Evolutionary conservation across 2,888 invertebrate genomes (phyloP).

Genomic region (Mythimna impura): DNA sequence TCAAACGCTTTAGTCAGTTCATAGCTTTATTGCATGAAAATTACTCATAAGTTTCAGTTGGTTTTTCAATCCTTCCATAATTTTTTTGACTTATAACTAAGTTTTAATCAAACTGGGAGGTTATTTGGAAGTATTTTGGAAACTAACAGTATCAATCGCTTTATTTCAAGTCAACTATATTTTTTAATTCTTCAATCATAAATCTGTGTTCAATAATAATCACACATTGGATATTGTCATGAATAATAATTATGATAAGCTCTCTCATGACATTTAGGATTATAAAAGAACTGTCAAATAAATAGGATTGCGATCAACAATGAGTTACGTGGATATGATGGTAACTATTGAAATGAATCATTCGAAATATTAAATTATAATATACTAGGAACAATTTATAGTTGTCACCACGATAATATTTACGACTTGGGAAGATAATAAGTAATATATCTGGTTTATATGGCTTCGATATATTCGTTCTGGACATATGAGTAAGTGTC

Average conservation of each 20-base stretch:
- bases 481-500: slow-evolving; percentile 24
- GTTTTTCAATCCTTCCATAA: not conserved
- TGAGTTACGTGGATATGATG: slow-evolving; percentile 28
- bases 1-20: not conserved
- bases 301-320: slow-evolving; percentile 35
- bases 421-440: slow-evolving; percentile 49
- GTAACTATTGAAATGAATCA: slow-evolving; percentile 44
- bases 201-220: not conserved
- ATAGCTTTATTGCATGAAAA: not conserved
- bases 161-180: not conserved
- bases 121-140: not conserved
- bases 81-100: not conserved
- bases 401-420: slow-evolving; percentile 48
- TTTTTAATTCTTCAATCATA: not conserved
- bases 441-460: slow-evolving; percentile 45
- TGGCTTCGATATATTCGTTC: slow-evolving; percentile 29
- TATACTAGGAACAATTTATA: slow-evolving; percentile 49
- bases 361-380: slow-evolving; percentile 48
- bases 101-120: not conserved
- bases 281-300: slow-evolving; percentile 26
- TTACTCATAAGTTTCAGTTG: not conserved
- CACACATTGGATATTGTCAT: not conserved
- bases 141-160: not conserved
- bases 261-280: slow-evolving; percentile 14
- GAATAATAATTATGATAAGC: slow-evolving; percentile 32